Evolutionary conservation across 2,797 vertebrate genomes (phyloP).

Genomic region (Rhinella marina): DNA sequence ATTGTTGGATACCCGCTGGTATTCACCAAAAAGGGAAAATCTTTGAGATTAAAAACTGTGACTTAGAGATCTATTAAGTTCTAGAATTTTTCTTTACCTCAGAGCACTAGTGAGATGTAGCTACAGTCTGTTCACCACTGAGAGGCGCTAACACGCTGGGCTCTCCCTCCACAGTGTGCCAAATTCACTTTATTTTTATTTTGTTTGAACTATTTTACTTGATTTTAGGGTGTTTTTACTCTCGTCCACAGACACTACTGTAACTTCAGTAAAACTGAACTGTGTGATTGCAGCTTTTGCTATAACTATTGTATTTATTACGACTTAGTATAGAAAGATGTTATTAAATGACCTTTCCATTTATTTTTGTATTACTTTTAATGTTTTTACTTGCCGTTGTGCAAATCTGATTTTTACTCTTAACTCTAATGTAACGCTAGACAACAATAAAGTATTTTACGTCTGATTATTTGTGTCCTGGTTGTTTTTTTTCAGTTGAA

Average conservation of each 20-base stretch:
- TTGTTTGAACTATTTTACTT: slow-evolving; percentile 37
- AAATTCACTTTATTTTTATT: slow-evolving; percentile 77
- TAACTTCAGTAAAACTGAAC: slow-evolving; percentile 93
- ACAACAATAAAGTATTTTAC: slow-evolving; percentile 77
- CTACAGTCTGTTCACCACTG: slow-evolving; percentile 63
- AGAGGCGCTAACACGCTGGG: slow-evolving; percentile 66
- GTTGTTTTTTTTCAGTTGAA: background rate
- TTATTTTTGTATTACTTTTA: slow-evolving; percentile 84
- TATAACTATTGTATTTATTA: slow-evolving; percentile 89
- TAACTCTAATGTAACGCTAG: slow-evolving; percentile 74
- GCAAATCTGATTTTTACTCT: slow-evolving; percentile 76
- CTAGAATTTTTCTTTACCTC: slow-evolving; percentile 72
- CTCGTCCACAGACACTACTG: slow-evolving; percentile 91
- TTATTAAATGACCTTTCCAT: slow-evolving; percentile 77
- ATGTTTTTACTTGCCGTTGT: slow-evolving; percentile 80
- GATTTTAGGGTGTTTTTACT: slow-evolving; percentile 70
- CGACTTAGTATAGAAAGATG: slow-evolving; percentile 84
- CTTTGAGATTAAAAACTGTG: slow-evolving; percentile 74
- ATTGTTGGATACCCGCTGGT: slow-evolving; percentile 72
- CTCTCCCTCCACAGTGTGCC: slow-evolving; percentile 84
- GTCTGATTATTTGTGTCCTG: slow-evolving; percentile 61
- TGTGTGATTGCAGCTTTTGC: slow-evolving; percentile 95
- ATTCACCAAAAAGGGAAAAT: slow-evolving; percentile 76
- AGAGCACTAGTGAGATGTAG: slow-evolving; percentile 71
- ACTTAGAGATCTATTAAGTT: slow-evolving; percentile 71